Percentiles rank a stretch among this genome's conserved stretches.
These are phyloP conservation scores for Tetramorium bicarinatum DNA, from an alignment of 2,888 invertebrate species.

Conservation along the genomic window DNA sequence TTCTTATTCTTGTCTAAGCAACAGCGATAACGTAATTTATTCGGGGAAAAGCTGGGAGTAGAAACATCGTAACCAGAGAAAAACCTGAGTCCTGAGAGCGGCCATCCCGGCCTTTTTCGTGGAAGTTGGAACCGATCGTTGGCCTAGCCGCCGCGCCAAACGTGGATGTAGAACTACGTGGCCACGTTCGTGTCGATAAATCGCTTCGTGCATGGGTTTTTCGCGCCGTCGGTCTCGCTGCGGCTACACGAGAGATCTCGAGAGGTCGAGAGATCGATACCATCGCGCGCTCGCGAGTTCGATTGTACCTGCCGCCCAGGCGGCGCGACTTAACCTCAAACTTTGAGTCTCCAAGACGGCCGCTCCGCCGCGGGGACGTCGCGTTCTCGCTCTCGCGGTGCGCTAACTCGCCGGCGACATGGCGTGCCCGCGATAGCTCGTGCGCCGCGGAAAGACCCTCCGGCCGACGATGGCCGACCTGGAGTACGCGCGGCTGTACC, in stretches of 20 bases:
- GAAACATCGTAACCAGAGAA: not conserved
- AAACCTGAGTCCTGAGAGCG: no score
- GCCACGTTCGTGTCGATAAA: no score
- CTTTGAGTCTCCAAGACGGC: no score
- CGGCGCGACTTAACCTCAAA: conserved; percentile 65
- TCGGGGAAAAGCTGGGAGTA: not conserved
- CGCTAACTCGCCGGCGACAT: conserved; percentile 58
- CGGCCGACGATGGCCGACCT: conserved; percentile 71
- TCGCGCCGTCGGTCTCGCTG: no score
- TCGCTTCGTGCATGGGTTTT: no score
- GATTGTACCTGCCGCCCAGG: not conserved
- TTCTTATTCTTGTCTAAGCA: not conserved
- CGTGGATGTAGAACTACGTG: no score
- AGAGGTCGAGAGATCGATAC: not conserved
- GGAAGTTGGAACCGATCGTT: no score
- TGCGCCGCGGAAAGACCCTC: conserved; percentile 18
- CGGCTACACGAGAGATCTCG: no score
- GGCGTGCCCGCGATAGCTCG: conserved; percentile 61
- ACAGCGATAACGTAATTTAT: not conserved
- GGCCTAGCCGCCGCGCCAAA: no score
- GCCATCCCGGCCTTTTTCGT: no score
- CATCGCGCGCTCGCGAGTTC: not conserved
- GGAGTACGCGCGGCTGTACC: conserved; percentile 74
- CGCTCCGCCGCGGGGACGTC: conserved; percentile 33
- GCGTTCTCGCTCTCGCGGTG: conserved; percentile 25